A percentile compares a stretch with the other conserved stretches of the same genome.
These are phyloP conservation scores for Agrotis exclamationis DNA, from an alignment of 2,888 invertebrate genomes.

Conservation along the genomic window DNA sequence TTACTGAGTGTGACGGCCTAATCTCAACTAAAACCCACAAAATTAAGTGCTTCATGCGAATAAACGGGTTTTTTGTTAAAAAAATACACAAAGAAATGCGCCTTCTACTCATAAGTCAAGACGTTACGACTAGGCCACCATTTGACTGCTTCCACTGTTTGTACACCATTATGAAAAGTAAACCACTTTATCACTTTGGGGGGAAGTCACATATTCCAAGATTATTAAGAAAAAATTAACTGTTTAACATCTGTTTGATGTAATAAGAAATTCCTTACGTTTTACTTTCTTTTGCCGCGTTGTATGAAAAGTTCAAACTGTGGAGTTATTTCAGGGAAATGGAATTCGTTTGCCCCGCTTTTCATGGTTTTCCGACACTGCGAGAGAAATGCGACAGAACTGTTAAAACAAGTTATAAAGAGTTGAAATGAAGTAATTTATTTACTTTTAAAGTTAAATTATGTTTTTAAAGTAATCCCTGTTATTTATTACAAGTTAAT, in stretches of 20 bases:
- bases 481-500: neutral
- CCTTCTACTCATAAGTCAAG: no score
- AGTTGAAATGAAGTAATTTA: neutral
- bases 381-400: neutral
- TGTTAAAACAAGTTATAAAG: neutral
- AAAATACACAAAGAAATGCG: no score
- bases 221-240: neutral
- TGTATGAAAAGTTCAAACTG: slow-evolving; percentile 6
- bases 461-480: neutral
- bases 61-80: no score
- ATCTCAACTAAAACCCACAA: no score
- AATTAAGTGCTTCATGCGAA: no score
- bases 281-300: slow-evolving; percentile 1
- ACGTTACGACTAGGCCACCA: no score
- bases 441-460: neutral
- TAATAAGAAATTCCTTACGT: neutral
- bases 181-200: neutral
- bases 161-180: neutral
- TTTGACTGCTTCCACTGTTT: no score
- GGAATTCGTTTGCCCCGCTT: slow-evolving; percentile 7
- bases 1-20: no score
- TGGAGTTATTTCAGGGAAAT: slow-evolving; percentile 8
- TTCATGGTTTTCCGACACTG: neutral
- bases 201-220: neutral
- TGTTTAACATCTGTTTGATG: neutral